A percentile compares a stretch with the other conserved stretches of the same genome.
Evolutionary conservation across 2,888 invertebrate species (phyloP).

Genomic region (Drosophila lacicola): DNA sequence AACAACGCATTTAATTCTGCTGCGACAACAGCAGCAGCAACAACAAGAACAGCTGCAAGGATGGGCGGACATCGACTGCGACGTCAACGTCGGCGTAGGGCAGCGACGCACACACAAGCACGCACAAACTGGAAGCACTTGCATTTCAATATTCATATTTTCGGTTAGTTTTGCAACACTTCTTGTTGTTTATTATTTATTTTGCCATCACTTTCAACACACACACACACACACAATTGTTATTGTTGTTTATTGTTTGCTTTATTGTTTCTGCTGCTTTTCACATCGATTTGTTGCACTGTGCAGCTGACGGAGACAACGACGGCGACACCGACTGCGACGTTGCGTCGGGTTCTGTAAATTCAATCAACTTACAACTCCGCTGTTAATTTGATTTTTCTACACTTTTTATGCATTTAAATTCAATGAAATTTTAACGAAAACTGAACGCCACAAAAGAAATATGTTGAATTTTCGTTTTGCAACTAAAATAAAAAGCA

Average conservation of each 20-base stretch:
- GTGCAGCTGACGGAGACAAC: conserved; percentile 40
- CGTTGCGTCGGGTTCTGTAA: conserved; percentile 13
- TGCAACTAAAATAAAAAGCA: conserved; percentile 48
- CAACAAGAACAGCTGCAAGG: conserved; percentile 68
- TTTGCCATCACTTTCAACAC: conserved; percentile 13
- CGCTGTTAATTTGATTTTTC: conserved; percentile 5
- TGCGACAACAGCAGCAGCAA: conserved; percentile 40
- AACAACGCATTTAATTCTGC: conserved; percentile 47
- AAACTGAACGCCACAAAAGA: conserved; percentile 60
- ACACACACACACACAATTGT: conserved; percentile 11
- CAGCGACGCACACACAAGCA: conserved; percentile 34
- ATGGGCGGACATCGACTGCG: conserved; percentile 59
- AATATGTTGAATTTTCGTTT: conserved; percentile 71
- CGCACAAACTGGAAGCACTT: conserved; percentile 18
- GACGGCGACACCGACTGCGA: conserved; percentile 8
- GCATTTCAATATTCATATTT: conserved; percentile 12
- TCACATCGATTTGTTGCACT: conserved; percentile 76
- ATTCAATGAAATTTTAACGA: conserved; percentile 59
- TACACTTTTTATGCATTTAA: conserved; percentile 45
- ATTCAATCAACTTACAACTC: conserved; percentile 41
- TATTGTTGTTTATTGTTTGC: conserved; percentile 18
- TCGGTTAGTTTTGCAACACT: conserved; percentile 19
- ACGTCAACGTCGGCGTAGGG: conserved; percentile 26
- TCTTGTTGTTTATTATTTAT: conserved; percentile 28
- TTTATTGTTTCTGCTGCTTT: conserved; percentile 21